Evolutionary conservation across 2,797 vertebrate genomes (phyloP).

Genomic region (Sebastes itinus): DNA sequence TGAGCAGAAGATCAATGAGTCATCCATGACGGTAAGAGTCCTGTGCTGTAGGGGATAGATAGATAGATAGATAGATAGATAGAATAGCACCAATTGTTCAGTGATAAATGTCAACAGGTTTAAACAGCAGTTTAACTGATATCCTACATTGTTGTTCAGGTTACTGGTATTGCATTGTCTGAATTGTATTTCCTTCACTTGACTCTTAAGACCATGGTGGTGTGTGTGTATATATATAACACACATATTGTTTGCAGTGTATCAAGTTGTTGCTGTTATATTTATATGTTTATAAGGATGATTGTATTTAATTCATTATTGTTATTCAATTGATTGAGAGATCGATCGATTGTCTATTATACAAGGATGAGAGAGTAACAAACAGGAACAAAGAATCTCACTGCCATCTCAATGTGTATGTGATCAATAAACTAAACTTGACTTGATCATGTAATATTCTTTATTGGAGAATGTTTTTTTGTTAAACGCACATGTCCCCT

Average conservation of each 20-base stretch:
- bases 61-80: background rate
- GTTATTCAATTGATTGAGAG: no score
- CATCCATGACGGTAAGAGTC: slow-evolving; percentile 87
- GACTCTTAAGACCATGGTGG: background rate
- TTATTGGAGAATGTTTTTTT: background rate
- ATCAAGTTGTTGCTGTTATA: no score
- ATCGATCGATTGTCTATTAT: no score
- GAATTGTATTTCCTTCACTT: background rate
- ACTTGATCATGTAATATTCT: background rate
- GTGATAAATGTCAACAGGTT: background rate
- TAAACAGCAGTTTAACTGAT: background rate
- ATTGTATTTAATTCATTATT: no score
- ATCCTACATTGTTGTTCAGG: background rate
- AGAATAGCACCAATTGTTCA: background rate
- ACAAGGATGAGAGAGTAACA: no score
- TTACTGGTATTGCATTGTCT: background rate
- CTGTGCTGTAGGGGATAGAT: background rate
- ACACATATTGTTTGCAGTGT: background rate
- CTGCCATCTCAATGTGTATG: no score
- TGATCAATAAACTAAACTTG: no score
- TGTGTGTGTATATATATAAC: background rate
- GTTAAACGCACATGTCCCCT: accelerated
- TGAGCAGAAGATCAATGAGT: slow-evolving; percentile 96
- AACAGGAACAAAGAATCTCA: no score
- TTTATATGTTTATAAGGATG: no score